Percentiles rank a stretch among this genome's conserved stretches.
Evolutionary conservation across 1,140 invertebrate species (phyloP).

Genomic region (Chrysopa pallens): DNA sequence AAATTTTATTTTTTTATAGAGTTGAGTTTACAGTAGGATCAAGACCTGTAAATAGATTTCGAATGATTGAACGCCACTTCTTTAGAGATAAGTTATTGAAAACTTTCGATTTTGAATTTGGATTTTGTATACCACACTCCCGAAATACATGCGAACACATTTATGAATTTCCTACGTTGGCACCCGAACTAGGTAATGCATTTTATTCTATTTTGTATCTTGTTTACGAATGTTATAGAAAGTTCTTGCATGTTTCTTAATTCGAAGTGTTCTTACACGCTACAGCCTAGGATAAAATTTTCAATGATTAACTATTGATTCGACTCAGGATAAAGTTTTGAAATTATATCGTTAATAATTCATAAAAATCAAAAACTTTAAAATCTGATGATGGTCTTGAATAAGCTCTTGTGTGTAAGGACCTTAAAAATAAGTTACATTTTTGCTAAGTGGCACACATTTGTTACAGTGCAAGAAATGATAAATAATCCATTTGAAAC

Average conservation of each 20-base stretch:
- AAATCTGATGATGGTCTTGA: no score
- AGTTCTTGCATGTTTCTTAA: no score
- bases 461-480: conserved; percentile 80
- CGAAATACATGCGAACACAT: conserved; percentile 98
- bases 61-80: conserved; percentile 97
- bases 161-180: conserved; percentile 90
- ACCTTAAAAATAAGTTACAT: not conserved
- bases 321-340: no score
- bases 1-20: conserved; percentile 29
- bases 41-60: conserved; percentile 82
- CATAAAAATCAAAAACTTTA: no score
- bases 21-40: conserved; percentile 93
- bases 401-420: not conserved
- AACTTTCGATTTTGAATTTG: conserved; percentile 99
- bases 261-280: no score
- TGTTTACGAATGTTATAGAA: no score
- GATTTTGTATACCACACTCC: conserved; percentile 96
- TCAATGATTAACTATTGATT: no score
- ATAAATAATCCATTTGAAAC: conserved; percentile 91
- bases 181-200: conserved; percentile 64
- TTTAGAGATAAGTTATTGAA: conserved; percentile 88
- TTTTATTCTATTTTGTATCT: not conserved
- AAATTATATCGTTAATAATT: no score
- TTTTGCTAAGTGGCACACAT: not conserved
- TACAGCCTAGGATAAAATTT: not conserved